These are phyloP conservation scores for Tichodroma muraria DNA, from an alignment of 2,113 vertebrate species.

Conservation along the genomic window DNA sequence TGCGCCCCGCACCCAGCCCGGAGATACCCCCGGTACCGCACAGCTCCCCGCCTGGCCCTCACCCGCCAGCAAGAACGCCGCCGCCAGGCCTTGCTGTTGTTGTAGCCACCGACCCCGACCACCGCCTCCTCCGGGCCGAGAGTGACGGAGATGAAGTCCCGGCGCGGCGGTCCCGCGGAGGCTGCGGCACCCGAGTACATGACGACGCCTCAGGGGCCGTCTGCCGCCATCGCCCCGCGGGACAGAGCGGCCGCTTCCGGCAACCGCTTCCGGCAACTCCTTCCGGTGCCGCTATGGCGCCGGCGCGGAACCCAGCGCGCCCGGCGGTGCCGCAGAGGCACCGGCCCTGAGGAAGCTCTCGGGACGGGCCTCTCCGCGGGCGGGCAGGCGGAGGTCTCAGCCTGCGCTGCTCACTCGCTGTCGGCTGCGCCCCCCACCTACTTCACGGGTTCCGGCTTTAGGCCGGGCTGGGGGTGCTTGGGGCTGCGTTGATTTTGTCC, in stretches of 20 bases:
- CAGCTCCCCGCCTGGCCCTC: conserved; percentile 24
- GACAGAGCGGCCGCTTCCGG: not conserved
- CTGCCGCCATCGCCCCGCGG: not conserved
- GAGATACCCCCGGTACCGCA: too few relatives aligned
- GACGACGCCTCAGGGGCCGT: conserved; percentile 35
- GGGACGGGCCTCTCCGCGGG: too few relatives aligned
- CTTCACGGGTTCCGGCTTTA: not conserved
- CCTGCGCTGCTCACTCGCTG: too few relatives aligned
- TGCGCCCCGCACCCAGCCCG: not conserved
- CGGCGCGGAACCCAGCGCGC: not conserved
- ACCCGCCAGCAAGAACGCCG: conserved; percentile 90
- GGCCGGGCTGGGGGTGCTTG: not conserved
- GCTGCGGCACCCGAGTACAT: conserved; percentile 30
- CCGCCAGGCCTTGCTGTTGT: conserved; percentile 80
- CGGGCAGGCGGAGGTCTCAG: not conserved
- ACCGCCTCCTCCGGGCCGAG: conserved; percentile 65
- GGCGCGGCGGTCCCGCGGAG: conserved; percentile 58
- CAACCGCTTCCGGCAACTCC: too few relatives aligned
- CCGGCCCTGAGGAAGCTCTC: not conserved
- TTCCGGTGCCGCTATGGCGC: not conserved
- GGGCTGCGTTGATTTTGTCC: not conserved
- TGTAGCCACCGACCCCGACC: conserved; percentile 57
- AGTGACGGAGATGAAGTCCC: conserved; percentile 84
- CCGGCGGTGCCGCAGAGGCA: too few relatives aligned
- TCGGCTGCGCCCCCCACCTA: not conserved